Evolutionary conservation across 2,888 invertebrate genomes (phyloP).

Genomic region (Drosophila anomalata): DNA sequence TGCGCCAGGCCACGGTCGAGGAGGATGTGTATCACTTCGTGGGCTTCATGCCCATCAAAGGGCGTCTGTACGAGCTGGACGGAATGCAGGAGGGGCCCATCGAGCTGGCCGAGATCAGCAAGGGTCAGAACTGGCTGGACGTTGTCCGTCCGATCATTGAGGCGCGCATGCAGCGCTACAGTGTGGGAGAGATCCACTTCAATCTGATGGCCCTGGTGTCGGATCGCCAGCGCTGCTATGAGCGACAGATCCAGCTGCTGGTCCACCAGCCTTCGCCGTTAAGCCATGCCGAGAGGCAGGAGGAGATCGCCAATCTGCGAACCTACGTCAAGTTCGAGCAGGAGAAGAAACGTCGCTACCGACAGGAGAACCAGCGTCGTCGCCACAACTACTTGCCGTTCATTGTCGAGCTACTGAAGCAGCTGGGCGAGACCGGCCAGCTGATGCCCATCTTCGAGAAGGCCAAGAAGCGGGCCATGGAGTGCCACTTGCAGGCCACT

Average conservation of each 20-base stretch:
- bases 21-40: constrained; percentile 99
- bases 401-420: constrained; percentile 95
- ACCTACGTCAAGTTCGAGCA: constrained; percentile 93
- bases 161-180: constrained; percentile 96
- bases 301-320: constrained; percentile 90
- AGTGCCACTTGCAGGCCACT: background rate
- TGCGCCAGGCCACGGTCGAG: constrained; percentile 87
- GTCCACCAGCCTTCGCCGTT: constrained; percentile 85
- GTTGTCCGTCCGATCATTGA: constrained; percentile 95
- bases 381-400: constrained; percentile 99
- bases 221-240: constrained; percentile 93
- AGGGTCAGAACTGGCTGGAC: constrained; percentile 94
- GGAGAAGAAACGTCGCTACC: constrained; percentile 90
- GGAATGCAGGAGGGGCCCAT: constrained; percentile 97
- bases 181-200: constrained; percentile 98
- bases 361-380: constrained; percentile 94
- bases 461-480: constrained; percentile 88
- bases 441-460: constrained; percentile 94
- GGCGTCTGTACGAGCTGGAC: constrained; percentile 96
- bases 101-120: constrained; percentile 93
- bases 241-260: constrained; percentile 89
- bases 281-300: constrained; percentile 87
- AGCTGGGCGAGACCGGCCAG: constrained; percentile 96
- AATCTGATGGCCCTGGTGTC: constrained; percentile 99
- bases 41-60: constrained; percentile 96